Evolutionary conservation across 2,797 vertebrate species (phyloP).

Genomic region (Novumbra hubbsi): DNA sequence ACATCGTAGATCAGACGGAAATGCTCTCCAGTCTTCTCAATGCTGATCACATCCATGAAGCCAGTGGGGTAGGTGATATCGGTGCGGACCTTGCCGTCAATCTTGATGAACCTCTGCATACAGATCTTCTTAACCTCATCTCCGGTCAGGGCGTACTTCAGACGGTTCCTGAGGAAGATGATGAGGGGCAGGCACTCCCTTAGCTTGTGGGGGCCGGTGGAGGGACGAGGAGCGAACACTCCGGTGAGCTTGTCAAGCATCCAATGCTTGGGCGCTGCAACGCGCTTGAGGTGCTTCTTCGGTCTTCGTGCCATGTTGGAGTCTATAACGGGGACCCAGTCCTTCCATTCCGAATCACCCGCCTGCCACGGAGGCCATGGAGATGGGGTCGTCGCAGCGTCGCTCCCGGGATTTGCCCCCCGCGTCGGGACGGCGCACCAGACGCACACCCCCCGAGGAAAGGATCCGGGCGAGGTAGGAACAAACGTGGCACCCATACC

Average conservation of each 20-base stretch:
- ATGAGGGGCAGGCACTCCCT: slow-evolving; percentile 97
- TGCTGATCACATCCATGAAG: slow-evolving; percentile 99
- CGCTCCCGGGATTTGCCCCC: too few relatives aligned
- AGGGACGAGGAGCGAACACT: slow-evolving; percentile 96
- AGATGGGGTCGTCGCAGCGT: too few relatives aligned
- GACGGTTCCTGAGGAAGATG: slow-evolving; percentile 96
- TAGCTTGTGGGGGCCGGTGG: slow-evolving; percentile 96
- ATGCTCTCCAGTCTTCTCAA: slow-evolving; percentile 94
- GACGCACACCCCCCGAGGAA: too few relatives aligned
- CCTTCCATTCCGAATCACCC: too few relatives aligned
- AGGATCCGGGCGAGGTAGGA: too few relatives aligned
- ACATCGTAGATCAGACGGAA: slow-evolving; percentile 97
- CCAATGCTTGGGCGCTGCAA: slow-evolving; percentile 97
- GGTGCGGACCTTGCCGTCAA: slow-evolving; percentile 96
- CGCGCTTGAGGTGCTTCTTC: slow-evolving; percentile 98
- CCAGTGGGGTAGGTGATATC: slow-evolving; percentile 95
- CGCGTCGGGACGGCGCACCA: too few relatives aligned
- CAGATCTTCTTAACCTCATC: slow-evolving; percentile 99
- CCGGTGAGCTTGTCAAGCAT: slow-evolving; percentile 98
- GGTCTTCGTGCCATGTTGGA: slow-evolving; percentile 98
- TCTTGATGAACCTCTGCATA: slow-evolving; percentile 99
- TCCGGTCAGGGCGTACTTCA: slow-evolving; percentile 95
- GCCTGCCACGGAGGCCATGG: too few relatives aligned
- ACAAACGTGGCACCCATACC: too few relatives aligned
- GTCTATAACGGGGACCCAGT: too few relatives aligned